Conservation (phyloP, 2,113 vertebrate species). For the Dicrurus megarhynchus region DNA sequence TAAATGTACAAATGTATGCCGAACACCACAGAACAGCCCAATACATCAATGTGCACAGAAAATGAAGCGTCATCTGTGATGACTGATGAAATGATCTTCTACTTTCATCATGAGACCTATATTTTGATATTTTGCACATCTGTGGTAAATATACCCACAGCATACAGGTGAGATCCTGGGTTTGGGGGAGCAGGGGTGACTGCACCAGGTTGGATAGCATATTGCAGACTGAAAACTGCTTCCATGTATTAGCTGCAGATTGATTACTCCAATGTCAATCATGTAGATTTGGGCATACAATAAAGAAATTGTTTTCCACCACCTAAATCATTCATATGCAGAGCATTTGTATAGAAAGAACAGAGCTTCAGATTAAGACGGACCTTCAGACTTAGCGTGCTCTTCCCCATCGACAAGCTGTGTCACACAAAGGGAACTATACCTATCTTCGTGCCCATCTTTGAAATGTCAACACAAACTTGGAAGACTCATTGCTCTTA, state of each 20-base stretch:
- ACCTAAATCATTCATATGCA: background rate
- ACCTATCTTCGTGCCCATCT: background rate
- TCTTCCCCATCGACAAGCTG: background rate
- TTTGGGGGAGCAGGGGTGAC: background rate
- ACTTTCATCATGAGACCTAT: background rate
- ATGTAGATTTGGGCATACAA: background rate
- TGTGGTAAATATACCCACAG: background rate
- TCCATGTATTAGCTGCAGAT: background rate
- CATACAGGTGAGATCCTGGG: rapidly evolving
- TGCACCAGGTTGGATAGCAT: background rate
- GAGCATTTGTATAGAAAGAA: background rate
- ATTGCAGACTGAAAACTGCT: background rate
- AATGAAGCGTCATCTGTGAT: background rate
- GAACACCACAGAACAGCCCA: background rate
- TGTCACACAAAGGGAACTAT: background rate
- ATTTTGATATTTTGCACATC: background rate
- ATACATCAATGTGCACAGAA: background rate
- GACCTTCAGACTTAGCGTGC: background rate
- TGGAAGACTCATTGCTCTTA: background rate
- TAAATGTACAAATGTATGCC: background rate
- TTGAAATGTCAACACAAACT: background rate
- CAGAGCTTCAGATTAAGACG: background rate
- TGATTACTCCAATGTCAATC: background rate
- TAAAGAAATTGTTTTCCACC: background rate
- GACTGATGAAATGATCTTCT: background rate